Base-by-base conservation (phyloP, 2,888 invertebrate species). In the Ptychoptera contaminata region DNA sequence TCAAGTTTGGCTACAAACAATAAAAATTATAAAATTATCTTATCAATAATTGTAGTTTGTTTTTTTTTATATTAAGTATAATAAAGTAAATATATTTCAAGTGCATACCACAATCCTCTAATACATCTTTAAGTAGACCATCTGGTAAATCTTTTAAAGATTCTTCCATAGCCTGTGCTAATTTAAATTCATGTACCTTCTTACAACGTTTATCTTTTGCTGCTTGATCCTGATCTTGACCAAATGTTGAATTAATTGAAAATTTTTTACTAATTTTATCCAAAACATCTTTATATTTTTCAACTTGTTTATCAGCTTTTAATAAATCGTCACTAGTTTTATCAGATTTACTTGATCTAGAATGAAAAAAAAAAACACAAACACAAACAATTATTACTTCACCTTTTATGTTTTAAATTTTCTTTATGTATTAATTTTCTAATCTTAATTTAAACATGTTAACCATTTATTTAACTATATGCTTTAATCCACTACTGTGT, bases 161-260 rank as follows among this genome's bases (percentile, higher is more conserved):
- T 56, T 81, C 86, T 58, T 71, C 72, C 79, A 83, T 80, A 47
- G 77, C 79, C 50, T 79, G 70, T 2, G 82, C 87, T 45, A 94
- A 70, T 49, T 78, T 69, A 60, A 80, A 83, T 61, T 93, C 92
- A 6, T 87, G 81, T 52, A 85, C 78, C 71, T 93, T 94, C 72
- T 86, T 91, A 72, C 74, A 67, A 53, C 76, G 71, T 62, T 82
- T 82, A 52, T 86, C 86, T 55, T 77, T 71, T 41, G 77, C 74
- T 35, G 75, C 74, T 11, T 72, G 69, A 55, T 81, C 80, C 52
- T 74, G 73, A 2, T 69, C 69, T 2, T 35, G 10, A 14, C 48
- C 43, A 34, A 45, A 47, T 37, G 43, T 29, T 34, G 51, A 50
- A 48, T 43, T 50, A 46, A 45, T 55, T 47, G 37, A 57, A 50